Evolutionary conservation across 2,797 vertebrate genomes (phyloP).

Genomic region (Enteromius argenteus): DNA sequence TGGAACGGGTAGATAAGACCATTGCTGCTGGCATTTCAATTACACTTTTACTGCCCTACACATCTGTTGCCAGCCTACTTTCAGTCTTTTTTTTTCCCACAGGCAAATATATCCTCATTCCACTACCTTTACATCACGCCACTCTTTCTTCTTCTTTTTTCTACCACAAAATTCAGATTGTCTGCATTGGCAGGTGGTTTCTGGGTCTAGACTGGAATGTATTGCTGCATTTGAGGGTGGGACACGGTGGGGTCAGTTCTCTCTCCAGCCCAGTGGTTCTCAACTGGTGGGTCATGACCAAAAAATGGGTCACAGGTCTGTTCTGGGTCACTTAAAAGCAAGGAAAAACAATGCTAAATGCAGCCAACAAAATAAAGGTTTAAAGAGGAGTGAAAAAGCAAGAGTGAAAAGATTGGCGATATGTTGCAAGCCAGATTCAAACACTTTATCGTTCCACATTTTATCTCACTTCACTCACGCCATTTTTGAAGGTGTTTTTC

Average conservation of each 20-base stretch:
- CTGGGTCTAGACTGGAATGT: slow-evolving; percentile 72
- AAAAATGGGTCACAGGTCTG: slow-evolving; percentile 3
- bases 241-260: slow-evolving; percentile 46
- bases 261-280: slow-evolving; percentile 29
- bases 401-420: not conserved
- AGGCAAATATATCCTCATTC: slow-evolving; percentile 71
- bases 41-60: slow-evolving; percentile 87
- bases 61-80: slow-evolving; percentile 81
- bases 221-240: slow-evolving; percentile 72
- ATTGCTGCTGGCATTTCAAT: slow-evolving; percentile 90
- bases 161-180: slow-evolving; percentile 78
- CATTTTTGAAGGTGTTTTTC: not conserved
- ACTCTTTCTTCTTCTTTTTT: slow-evolving; percentile 59
- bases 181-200: slow-evolving; percentile 75
- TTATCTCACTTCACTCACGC: not conserved
- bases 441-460: not conserved
- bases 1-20: slow-evolving; percentile 87
- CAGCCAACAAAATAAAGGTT: not conserved
- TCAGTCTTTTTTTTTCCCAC: slow-evolving; percentile 60
- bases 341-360: not conserved
- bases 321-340: not conserved
- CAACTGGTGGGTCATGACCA: slow-evolving; percentile 4
- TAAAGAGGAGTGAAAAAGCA: not conserved
- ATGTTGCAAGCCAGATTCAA: not conserved
- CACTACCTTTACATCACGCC: slow-evolving; percentile 55